Base-by-base conservation (phyloP, 1,140 invertebrate genomes). In the Oreohelix idahoensis region DNA sequence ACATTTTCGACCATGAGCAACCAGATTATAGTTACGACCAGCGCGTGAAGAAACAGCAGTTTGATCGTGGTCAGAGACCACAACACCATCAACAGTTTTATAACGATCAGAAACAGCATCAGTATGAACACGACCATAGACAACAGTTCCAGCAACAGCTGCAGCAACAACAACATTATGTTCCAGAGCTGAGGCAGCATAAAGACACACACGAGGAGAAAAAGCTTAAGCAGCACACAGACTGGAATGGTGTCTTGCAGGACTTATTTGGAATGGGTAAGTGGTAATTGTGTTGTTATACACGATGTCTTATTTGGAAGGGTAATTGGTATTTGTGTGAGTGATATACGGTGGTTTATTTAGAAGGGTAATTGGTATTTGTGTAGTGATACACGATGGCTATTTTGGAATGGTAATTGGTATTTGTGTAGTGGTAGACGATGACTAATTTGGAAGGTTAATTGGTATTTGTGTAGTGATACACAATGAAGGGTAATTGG, bases 231-330 rank as follows among this genome's bases (percentile, higher is more conserved):
- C 83, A 66, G 20, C 51, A 76, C 2, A 88, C 86, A 15, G 81
- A 88, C 63, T 88, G 87, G 87, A 83, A 84, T 85, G 85, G 86
- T 63, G 83, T 87, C 17, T 66, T 87, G 83, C 80, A 83, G 49
- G 86, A 87, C 38, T 78, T 88, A 17, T 87, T 88, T 82, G 83
- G 86, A 32, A 51, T 83, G 26, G 86, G 87, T 88, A 83, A 83
- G 87, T 85, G 42, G n/a, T n/a, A n/a, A n/a, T n/a, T n/a, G n/a
- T n/a, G n/a, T n/a, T n/a, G n/a, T n/a, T n/a, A n/a, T n/a, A n/a
- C n/a, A n/a, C n/a, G n/a, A n/a, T n/a, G n/a, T n/a, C n/a, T n/a
- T n/a, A n/a, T n/a, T n/a, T n/a, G n/a, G n/a, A n/a, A n/a, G n/a
- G n/a, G n/a, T n/a, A n/a, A n/a, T n/a, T n/a, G n/a, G n/a, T n/a